Base-by-base conservation (phyloP, 2,113 vertebrate genomes). In the Donacobius atricapilla region DNA sequence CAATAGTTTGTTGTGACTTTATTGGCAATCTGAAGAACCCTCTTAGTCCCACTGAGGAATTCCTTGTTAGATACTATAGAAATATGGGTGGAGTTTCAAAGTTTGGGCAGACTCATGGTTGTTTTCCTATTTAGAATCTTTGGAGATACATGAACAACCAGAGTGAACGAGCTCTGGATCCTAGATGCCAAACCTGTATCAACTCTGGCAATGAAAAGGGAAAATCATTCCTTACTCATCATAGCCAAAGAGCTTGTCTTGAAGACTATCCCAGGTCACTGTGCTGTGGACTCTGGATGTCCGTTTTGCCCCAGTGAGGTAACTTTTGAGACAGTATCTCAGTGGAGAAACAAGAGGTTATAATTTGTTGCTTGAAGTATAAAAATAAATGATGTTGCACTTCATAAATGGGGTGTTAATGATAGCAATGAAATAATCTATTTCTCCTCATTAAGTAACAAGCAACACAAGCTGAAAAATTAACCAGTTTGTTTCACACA, bases 371-470 rank as follows among this genome's bases (percentile, higher is more conserved):
- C 57, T 95, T 22, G 25, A 75, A 92, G 73, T 30, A 83, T 66
- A 94, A 95, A 86, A 91, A 92, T 83, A 94, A 96, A 64, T 0
- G 2, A 44, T 76, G 37, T 93, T 92, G 64, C 72, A 87, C 57
- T 60, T 77, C 24, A 81, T 90, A 97, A 90, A 94, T 66, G 81
- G 80, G 48, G 83, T 83, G 71, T 60, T 90, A 97, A 96, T 96
- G 84, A 83, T 78, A 93, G 40, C 64, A 73, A 84, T 76, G 78
- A 84, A 69, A 90, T 61, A 90, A 86, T 95, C 53, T 3, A 70
- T 96, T 89, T 86, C 90, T 94, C 56, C 56, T 95, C 76, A 91
- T 95, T 90, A 96, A 95, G 73, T 87, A 91, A 56, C 51, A 89
- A 83, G 92, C n/a, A 83, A 83, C 82, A 70, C 44, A 63, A 95